phyloP scores from a whole-genome alignment of 2,888 invertebrate species.

The Litoditis marina region DNA sequence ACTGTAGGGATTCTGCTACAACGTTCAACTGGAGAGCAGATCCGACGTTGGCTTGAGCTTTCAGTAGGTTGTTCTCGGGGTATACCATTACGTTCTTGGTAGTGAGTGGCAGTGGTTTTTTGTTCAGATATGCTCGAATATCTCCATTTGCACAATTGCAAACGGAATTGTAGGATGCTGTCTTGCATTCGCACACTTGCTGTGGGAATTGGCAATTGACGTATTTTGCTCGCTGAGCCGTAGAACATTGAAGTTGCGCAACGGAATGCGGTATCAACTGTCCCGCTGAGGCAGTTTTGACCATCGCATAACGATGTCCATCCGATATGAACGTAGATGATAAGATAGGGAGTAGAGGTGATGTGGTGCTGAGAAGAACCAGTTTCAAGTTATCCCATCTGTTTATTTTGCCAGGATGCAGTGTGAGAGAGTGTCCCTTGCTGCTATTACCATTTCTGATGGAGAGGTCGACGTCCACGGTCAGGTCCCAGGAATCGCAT shows the following conservation, averaged over 20 bases:
- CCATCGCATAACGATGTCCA: not conserved
- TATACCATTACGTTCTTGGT: not conserved
- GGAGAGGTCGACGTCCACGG: not conserved
- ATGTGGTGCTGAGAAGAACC: not conserved
- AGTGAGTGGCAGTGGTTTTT: not conserved
- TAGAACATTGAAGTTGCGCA: not conserved
- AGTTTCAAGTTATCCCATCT: not conserved
- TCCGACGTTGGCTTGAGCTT: not conserved
- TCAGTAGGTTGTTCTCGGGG: not conserved
- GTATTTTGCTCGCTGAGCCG: not conserved
- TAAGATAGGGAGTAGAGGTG: not conserved
- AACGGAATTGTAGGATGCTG: not conserved
- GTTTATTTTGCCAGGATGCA: not conserved
- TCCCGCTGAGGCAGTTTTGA: not conserved
- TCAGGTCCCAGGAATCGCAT: constrained; percentile 12
- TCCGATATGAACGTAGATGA: not conserved
- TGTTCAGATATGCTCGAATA: not conserved
- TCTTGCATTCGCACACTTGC: not conserved
- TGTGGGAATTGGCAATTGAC: not conserved
- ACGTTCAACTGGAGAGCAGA: not conserved
- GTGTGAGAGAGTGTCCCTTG: not conserved
- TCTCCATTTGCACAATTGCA: not conserved
- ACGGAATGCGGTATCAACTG: not conserved
- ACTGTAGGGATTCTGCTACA: not conserved
- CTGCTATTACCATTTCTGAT: not conserved